Evolutionary conservation across 2,113 vertebrate species (phyloP).

Genomic region (Calonectris borealis): DNA sequence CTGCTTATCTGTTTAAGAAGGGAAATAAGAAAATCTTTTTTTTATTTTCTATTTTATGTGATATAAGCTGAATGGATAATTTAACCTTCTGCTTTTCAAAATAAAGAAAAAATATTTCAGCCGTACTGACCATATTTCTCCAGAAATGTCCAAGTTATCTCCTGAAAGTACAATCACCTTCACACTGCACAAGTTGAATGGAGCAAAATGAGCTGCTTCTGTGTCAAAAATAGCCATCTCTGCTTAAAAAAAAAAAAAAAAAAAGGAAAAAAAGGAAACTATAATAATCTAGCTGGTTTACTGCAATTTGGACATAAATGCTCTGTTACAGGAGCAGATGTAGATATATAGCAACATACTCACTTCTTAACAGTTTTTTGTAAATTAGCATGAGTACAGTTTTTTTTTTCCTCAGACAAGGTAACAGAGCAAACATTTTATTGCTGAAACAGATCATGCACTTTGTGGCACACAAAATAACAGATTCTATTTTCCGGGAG

Average conservation of each 20-base stretch:
- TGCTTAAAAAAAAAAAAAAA: neutral
- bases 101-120: neutral
- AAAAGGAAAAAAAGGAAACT: neutral
- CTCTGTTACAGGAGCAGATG: neutral
- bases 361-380: conserved; percentile 4
- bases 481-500: conserved; percentile 31
- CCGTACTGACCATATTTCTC: neutral
- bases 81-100: neutral
- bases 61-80: neutral
- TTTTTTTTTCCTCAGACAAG: neutral
- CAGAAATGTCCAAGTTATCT: neutral
- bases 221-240: neutral
- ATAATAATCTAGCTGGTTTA: neutral
- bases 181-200: neutral
- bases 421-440: conserved; percentile 20
- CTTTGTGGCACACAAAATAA: conserved; percentile 33
- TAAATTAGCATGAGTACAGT: neutral
- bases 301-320: neutral
- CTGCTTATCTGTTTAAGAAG: neutral
- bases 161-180: neutral
- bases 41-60: neutral
- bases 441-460: conserved; percentile 48
- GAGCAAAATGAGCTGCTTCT: neutral
- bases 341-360: neutral
- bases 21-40: neutral